phyloP scores from a whole-genome alignment of 1,140 invertebrate genomes.

The Nebria ingens region DNA sequence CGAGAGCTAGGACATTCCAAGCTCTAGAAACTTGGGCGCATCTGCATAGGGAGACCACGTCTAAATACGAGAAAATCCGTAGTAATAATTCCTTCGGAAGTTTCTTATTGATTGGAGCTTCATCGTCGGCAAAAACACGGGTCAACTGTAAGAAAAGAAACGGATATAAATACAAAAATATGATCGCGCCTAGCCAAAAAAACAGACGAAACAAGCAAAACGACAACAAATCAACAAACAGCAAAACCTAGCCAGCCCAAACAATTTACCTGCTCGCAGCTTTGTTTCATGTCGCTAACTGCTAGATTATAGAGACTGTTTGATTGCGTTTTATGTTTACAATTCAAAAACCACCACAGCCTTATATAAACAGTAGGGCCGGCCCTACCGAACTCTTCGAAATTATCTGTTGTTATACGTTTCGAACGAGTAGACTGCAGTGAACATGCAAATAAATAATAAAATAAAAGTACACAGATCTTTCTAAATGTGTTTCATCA shows the following conservation, averaged over 20 bases:
- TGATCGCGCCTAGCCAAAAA: not conserved
- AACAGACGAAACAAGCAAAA: not conserved
- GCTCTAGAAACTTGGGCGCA: conserved; percentile 95
- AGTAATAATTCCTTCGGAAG: conserved; percentile 90
- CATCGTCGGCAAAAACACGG: conserved; percentile 51
- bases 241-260: not conserved
- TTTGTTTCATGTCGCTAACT: not conserved
- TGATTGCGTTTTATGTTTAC: too few species aligned
- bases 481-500: too few species aligned
- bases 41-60: conserved; percentile 92
- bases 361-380: not conserved
- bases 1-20: conserved; percentile 95
- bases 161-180: conserved; percentile 2
- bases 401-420: not conserved
- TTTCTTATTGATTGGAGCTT: conserved; percentile 89
- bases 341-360: not conserved
- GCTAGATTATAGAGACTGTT: not conserved
- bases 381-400: not conserved
- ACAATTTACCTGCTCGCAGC: not conserved
- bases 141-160: conserved; percentile 26
- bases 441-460: not conserved
- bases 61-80: conserved; percentile 95
- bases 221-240: not conserved
- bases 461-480: too few species aligned
- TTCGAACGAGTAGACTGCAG: not conserved